Evolutionary conservation across 23 tunicate genomes (phyloP).

Genomic region (Ascidia mentula): DNA sequence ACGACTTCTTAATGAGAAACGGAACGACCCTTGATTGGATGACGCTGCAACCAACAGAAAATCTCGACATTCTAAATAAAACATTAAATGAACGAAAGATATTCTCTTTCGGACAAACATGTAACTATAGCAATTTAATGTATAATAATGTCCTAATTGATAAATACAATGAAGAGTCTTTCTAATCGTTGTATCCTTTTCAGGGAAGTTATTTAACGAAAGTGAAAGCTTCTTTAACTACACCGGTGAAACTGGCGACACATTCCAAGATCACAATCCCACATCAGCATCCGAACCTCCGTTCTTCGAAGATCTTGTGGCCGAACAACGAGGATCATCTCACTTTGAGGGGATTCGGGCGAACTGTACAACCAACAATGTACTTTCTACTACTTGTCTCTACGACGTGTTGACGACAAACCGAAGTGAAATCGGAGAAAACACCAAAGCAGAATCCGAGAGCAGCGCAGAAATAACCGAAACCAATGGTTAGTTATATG

Average conservation of each 20-base stretch:
- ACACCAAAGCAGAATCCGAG: not conserved
- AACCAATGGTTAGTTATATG: not conserved
- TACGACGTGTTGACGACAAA: slow-evolving; percentile 10
- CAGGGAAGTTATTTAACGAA: not conserved
- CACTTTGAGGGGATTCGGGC: not conserved
- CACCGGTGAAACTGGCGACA: not conserved
- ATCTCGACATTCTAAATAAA: not conserved
- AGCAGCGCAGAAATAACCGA: not conserved
- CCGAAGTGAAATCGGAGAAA: not conserved
- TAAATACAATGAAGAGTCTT: no score
- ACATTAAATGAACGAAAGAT: not conserved
- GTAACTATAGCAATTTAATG: not conserved
- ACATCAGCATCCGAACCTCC: slow-evolving; percentile 39
- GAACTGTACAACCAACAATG: not conserved
- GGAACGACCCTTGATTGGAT: not conserved
- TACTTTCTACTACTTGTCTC: slow-evolving; percentile 16
- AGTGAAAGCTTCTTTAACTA: not conserved
- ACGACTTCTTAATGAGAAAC: not conserved
- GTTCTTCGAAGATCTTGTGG: slow-evolving; percentile 50
- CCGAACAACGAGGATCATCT: slow-evolving; percentile 6
- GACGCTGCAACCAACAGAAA: not conserved
- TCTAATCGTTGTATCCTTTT: not conserved
- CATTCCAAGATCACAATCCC: slow-evolving; percentile 41
- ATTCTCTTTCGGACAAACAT: slow-evolving; percentile 11
- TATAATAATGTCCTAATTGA: no score